These are phyloP conservation scores for Oxystoma pomonae DNA, from an alignment of 2,888 invertebrate genomes.

Conservation along the genomic window DNA sequence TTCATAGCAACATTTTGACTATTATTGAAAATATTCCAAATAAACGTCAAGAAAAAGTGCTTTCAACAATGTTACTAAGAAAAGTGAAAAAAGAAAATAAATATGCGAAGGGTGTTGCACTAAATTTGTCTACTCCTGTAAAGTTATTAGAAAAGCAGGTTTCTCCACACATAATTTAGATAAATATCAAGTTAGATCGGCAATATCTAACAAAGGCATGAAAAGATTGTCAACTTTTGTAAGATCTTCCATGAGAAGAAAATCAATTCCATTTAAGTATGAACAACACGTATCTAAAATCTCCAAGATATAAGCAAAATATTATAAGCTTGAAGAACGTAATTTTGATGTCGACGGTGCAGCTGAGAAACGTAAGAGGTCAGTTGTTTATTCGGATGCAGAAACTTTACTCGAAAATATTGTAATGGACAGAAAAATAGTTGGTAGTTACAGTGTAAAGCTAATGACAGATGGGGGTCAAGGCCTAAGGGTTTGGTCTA, in stretches of 20 bases:
- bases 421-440: not conserved
- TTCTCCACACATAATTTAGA: not conserved
- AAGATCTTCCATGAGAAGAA: too few relatives aligned
- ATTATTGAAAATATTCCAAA: not conserved
- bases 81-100: not conserved
- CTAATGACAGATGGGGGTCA: not conserved
- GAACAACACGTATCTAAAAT: not conserved
- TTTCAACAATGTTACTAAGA: not conserved
- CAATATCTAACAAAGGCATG: not conserved
- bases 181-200: not conserved
- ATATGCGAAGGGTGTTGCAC: not conserved
- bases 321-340: not conserved
- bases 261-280: not conserved
- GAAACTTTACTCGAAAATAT: not conserved
- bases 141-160: not conserved
- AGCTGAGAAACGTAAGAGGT: not conserved
- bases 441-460: not conserved
- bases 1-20: not conserved
- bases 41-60: not conserved
- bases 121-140: not conserved
- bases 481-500: not conserved
- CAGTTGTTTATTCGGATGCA: not conserved
- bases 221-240: not conserved
- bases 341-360: not conserved
- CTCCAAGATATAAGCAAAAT: not conserved